phyloP scores from a whole-genome alignment of 2,113 vertebrate genomes.

The Mellivora capensis region DNA sequence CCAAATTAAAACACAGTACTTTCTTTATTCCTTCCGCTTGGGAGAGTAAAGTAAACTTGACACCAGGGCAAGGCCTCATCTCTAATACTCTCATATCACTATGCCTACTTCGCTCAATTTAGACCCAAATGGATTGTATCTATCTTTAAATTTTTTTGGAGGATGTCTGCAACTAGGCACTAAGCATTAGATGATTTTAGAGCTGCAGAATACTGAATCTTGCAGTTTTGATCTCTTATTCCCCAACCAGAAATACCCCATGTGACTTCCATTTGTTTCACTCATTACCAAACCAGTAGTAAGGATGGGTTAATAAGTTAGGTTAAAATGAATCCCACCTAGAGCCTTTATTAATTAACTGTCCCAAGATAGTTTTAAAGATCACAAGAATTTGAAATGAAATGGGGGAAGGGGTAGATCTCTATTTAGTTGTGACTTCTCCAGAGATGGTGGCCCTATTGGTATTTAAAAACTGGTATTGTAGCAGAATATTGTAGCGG shows the following conservation, averaged over 20 bases:
- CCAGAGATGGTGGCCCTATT: background rate
- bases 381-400: background rate
- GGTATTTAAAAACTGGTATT: background rate
- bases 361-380: background rate
- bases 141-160: constrained; percentile 10
- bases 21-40: constrained; percentile 44
- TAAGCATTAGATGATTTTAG: constrained; percentile 26
- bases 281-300: background rate
- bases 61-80: constrained; percentile 33
- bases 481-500: background rate
- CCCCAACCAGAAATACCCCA: background rate
- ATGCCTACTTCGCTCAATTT: constrained; percentile 37
- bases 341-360: background rate
- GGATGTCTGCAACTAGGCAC: constrained; percentile 12
- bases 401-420: background rate
- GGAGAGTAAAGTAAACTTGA: constrained; percentile 52
- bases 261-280: background rate
- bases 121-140: constrained; percentile 15
- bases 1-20: constrained; percentile 50
- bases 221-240: background rate
- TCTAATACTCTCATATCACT: background rate
- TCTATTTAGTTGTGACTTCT: background rate
- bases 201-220: background rate
- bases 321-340: background rate
- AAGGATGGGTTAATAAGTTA: background rate